These are phyloP conservation scores for Folsomia candida DNA, from an alignment of 2,888 invertebrate species.

Conservation along the genomic window DNA sequence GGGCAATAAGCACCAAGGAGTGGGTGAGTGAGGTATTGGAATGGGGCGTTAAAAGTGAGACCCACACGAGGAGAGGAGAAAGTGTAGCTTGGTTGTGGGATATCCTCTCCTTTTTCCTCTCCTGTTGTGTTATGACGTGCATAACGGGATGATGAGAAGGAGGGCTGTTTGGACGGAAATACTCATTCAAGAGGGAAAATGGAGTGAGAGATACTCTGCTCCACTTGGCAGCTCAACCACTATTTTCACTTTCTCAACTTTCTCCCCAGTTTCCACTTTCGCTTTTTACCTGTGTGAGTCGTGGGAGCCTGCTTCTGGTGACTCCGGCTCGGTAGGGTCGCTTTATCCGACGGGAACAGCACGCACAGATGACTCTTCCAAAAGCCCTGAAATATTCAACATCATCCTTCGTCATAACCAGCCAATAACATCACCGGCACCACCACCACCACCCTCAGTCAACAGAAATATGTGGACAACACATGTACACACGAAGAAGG, in stretches of 20 bases:
- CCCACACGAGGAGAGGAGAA: neutral
- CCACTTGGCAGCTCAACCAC: neutral
- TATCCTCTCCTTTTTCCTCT: neutral
- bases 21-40: too few species aligned
- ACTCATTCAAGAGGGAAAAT: neutral
- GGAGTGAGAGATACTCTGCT: neutral
- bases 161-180: neutral
- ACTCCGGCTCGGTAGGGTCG: conserved; percentile 60
- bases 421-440: too few species aligned
- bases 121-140: neutral
- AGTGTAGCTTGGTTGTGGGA: neutral
- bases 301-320: conserved; percentile 78
- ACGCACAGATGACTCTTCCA: conserved; percentile 82
- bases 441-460: too few species aligned
- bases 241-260: neutral
- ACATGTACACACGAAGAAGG: too few species aligned
- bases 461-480: too few species aligned
- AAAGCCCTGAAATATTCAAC: conserved; percentile 74
- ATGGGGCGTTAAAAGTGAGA: neutral
- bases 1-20: too few species aligned
- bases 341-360: conserved; percentile 78
- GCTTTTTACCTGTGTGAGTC: conserved; percentile 74
- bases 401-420: neutral
- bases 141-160: neutral
- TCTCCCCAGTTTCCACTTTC: neutral